Base-by-base conservation (phyloP, 2,113 vertebrate species). In the Sebastes schlegelii region DNA sequence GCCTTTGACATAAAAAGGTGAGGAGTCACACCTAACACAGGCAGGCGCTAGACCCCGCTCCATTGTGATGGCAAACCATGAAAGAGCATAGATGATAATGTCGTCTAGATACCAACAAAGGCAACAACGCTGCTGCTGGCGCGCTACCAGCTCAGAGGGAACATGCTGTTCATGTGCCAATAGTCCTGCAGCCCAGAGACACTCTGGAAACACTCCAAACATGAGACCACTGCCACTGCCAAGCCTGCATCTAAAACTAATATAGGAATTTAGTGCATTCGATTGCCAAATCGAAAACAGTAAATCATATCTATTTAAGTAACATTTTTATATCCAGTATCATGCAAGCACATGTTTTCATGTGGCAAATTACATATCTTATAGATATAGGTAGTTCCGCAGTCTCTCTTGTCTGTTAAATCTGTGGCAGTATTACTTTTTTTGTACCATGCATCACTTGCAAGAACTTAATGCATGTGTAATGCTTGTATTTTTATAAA, bases 131-230 rank as follows among this genome's bases (percentile, higher is more conserved):
- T 3, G 19, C 19, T 21, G 55, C 84, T 85, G 85, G 88, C 89
- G 62, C 1, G 9, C 76, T 81, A 80, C 70, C 80, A 84, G 76
- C 71, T 76, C 70, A 0, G 72, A 68, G 77, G 80, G 89, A 88
- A 89, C 88, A 86, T 74, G 72, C 75, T 88, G 74, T 86, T 87
- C 80, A 61, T 86, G 67, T 69, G 84, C 82, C 60, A 75, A 82
- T 84, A 80, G 76, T 77, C 49, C 66, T 60, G 66, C 58, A 80
- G 77, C 87, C 49, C 74, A 76, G 40, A 84, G 83, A 82, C 74
- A 62, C 66, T 76, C 74, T 87, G 77, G 81, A 86, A 77, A 54
- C 14, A 1, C 75, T 89, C 87, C 82, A 88, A 61, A 83, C 85
- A 79, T n/a, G 71, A 79, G 70, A 74, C 75, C 83, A 26, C 43